These are phyloP conservation scores for Phrynosoma blainvillii DNA, from an alignment of 2,113 vertebrate genomes.

Conservation along the genomic window DNA sequence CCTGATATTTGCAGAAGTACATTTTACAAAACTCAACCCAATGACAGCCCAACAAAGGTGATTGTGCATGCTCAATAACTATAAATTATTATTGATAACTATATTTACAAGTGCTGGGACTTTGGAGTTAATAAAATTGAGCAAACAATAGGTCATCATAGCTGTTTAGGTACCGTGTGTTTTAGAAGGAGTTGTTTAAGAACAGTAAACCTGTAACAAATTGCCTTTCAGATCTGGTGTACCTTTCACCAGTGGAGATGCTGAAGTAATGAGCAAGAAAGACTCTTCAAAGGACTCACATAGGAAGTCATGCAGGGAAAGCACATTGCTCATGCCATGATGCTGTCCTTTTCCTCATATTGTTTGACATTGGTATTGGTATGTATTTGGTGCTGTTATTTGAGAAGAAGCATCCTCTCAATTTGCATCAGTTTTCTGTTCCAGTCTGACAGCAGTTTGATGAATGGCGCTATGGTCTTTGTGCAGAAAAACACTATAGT, in stretches of 20 bases:
- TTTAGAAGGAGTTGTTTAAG: background rate
- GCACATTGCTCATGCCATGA: rapidly evolving
- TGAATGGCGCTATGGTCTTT: background rate
- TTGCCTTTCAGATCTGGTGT: background rate
- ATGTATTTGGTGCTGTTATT: no score
- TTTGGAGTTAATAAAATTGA: background rate
- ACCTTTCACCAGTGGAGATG: background rate
- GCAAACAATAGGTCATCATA: background rate
- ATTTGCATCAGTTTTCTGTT: background rate
- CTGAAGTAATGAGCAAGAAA: background rate
- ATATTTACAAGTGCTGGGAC: background rate
- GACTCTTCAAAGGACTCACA: background rate
- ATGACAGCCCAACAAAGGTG: no score
- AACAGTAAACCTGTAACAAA: background rate
- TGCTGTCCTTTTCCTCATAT: background rate
- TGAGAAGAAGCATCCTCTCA: background rate
- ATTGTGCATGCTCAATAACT: no score
- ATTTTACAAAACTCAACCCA: background rate
- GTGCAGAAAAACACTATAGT: background rate
- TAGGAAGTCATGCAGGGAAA: background rate
- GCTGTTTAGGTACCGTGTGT: background rate
- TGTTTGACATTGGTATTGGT: background rate
- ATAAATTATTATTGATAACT: background rate
- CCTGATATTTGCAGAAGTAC: background rate
- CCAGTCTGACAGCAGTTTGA: background rate